These are phyloP conservation scores for Calcarius lapponicus DNA, from an alignment of 2,797 vertebrate genomes.

Conservation along the genomic window DNA sequence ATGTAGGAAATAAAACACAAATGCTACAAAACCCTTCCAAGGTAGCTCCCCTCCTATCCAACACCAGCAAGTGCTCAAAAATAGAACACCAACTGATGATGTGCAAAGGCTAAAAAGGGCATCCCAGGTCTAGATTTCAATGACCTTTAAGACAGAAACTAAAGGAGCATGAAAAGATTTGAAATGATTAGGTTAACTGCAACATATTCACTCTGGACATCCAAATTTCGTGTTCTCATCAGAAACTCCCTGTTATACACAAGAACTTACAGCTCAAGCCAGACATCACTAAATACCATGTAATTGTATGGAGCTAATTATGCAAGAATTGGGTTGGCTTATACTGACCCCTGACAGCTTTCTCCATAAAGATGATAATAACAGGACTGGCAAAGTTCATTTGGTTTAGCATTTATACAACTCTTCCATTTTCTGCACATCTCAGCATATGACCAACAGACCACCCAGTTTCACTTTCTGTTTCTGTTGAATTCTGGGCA, in stretches of 20 bases:
- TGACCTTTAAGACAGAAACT: conserved; percentile 40
- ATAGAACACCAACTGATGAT: conserved; percentile 19
- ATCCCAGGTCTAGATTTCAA: conserved; percentile 33
- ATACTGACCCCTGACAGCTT: background rate
- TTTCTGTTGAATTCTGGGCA: conserved; percentile 2
- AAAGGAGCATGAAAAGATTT: conserved; percentile 1
- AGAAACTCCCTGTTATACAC: background rate
- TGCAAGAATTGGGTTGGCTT: background rate
- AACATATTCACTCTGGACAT: background rate
- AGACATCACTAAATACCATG: conserved; percentile 13
- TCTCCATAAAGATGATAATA: background rate
- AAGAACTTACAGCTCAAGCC: conserved; percentile 11
- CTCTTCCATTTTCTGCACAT: background rate
- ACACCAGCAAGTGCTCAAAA: background rate
- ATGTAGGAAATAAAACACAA: conserved; percentile 13
- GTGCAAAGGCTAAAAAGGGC: conserved; percentile 39
- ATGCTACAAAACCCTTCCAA: background rate
- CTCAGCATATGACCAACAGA: background rate
- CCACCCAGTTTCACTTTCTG: conserved; percentile 49
- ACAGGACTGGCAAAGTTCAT: background rate
- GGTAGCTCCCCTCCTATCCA: background rate
- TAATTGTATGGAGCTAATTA: conserved; percentile 22
- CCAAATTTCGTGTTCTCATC: background rate
- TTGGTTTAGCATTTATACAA: background rate
- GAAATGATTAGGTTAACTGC: background rate